Evolutionary conservation across 2,888 invertebrate species (phyloP).

Genomic region (Malachius bipustulatus): DNA sequence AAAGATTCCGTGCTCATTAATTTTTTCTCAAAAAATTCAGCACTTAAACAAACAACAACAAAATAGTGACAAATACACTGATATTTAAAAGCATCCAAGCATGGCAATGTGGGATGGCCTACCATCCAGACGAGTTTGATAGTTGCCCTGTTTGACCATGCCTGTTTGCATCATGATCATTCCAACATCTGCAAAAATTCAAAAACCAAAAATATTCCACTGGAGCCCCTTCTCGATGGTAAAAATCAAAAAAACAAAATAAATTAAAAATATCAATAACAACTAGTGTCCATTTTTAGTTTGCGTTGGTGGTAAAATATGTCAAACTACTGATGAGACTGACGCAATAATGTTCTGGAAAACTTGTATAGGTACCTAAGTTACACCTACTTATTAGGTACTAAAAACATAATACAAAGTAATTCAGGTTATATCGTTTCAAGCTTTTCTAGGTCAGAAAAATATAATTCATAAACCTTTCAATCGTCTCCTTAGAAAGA

Average conservation of each 20-base stretch:
- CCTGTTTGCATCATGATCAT: slow-evolving; percentile 95
- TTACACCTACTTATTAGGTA: too few relatives aligned
- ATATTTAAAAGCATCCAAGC: slow-evolving; percentile 24
- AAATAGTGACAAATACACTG: slow-evolving; percentile 7
- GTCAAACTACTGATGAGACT: too few relatives aligned
- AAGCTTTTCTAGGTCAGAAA: too few relatives aligned
- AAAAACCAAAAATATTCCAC: slow-evolving; percentile 34
- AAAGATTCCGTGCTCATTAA: too few relatives aligned
- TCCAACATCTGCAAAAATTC: slow-evolving; percentile 85
- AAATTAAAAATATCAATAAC: slow-evolving; percentile 10
- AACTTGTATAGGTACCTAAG: too few relatives aligned
- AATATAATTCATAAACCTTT: too few relatives aligned
- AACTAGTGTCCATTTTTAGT: too few relatives aligned
- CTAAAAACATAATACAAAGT: too few relatives aligned
- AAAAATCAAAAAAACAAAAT: not conserved
- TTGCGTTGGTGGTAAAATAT: too few relatives aligned
- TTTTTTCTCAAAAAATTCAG: not conserved
- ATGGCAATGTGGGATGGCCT: slow-evolving; percentile 40
- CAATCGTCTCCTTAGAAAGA: too few relatives aligned
- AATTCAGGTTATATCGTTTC: too few relatives aligned
- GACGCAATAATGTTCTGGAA: too few relatives aligned
- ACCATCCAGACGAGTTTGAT: slow-evolving; percentile 63
- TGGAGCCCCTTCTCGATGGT: not conserved
- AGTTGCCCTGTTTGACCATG: slow-evolving; percentile 81
- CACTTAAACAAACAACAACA: not conserved